These are phyloP conservation scores for Orthosia gothica DNA, from an alignment of 2,888 invertebrate genomes.

Conservation along the genomic window DNA sequence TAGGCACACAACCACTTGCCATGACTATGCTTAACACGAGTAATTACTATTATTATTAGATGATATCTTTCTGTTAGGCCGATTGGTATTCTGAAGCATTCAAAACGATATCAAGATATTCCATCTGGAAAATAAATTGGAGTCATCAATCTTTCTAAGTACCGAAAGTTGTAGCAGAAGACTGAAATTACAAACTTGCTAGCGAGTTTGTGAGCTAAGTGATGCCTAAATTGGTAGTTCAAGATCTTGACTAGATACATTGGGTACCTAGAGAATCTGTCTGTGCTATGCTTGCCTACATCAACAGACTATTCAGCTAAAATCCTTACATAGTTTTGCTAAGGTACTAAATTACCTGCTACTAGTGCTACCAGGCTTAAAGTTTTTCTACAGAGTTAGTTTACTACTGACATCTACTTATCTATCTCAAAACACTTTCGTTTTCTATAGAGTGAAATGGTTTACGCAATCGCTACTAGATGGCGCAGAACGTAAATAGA, in stretches of 20 bases:
- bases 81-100: background rate
- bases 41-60: no score
- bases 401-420: slow-evolving; percentile 38
- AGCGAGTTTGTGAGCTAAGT: background rate
- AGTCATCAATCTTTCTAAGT: slow-evolving; percentile 22
- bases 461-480: slow-evolving; percentile 17
- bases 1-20: no score
- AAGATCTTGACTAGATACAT: background rate
- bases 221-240: background rate
- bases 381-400: background rate
- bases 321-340: background rate
- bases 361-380: no score
- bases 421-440: background rate
- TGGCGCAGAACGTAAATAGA: slow-evolving; percentile 25
- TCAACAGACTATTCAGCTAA: background rate
- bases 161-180: slow-evolving; percentile 13
- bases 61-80: no score
- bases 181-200: slow-evolving; percentile 8
- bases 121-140: slow-evolving; percentile 21
- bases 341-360: background rate
- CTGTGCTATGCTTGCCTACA: background rate
- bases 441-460: background rate
- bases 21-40: no score
- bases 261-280: background rate
- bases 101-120: slow-evolving; percentile 4